Evolutionary conservation across 2,888 invertebrate genomes (phyloP), one percentile per base, ranked within the genome.

Genomic region (Cephus spinipes): DNA sequence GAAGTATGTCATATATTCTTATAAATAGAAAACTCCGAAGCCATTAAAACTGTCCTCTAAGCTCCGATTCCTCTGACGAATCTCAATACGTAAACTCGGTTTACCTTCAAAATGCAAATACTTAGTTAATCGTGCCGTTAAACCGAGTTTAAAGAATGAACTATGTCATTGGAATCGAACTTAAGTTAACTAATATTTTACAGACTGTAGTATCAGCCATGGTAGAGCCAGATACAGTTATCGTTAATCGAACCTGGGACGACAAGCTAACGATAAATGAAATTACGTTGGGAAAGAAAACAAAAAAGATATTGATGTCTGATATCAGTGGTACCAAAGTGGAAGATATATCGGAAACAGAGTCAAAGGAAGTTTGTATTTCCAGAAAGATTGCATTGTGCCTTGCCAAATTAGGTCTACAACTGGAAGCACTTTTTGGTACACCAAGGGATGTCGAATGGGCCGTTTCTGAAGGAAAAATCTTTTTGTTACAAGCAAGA

Each of bases 391-490:
- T 94, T 79, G 93, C 93, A 33, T 79, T 95, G 9, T 90, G 90
- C 80, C 88, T 97, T 75, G 95, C 94, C 3, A 85, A 90, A 82
- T 90, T 94, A 73, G 95, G 94, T 1, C 87, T 94, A 1, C 84
- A 92, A 31, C 92, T 97, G 81, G 96, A 97, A 88, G 90, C 93
- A 71, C 88, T 94, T 31, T 96, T 95, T 92, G 95, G 95, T 0
- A 93, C 93, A 3, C 94, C 95, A 0, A 93, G 96, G 82, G 97
- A 97, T 87, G 94, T 97, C 77, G 97, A 97, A 91, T 97, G 97
- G 96, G 96, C 96, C 12, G 90, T 96, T 71, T 89, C 92, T 76
- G 87, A 94, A 93, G 92, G 92, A n/a, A 91, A 92, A 12, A 91
- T 96, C 80, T 95, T 93, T 88, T 88, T 96, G 15, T 91, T 96